These are phyloP conservation scores for Taphrorychus bicolor DNA, from an alignment of 2,888 invertebrate genomes.

Conservation along the genomic window DNA sequence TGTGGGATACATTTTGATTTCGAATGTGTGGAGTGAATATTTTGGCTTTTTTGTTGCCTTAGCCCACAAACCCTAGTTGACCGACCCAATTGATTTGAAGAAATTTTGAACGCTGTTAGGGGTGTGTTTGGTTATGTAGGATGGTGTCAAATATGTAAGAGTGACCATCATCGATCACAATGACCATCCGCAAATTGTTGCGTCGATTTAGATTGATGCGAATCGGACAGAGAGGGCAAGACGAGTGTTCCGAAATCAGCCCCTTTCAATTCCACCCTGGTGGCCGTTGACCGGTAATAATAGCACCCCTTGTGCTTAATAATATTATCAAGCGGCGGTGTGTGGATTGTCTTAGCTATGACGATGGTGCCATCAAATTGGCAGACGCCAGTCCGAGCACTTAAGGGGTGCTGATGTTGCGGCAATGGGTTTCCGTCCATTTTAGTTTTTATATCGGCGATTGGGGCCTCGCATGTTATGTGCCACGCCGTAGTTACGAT, in stretches of 20 bases:
- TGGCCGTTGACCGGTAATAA: slow-evolving; percentile 51
- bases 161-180: slow-evolving; percentile 8
- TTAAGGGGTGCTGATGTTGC: slow-evolving; percentile 49
- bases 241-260: slow-evolving; percentile 25
- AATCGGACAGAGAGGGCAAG: slow-evolving; percentile 30
- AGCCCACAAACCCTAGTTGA: too few species aligned
- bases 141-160: slow-evolving; percentile 32
- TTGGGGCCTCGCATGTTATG: slow-evolving; percentile 43
- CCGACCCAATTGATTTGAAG: too few species aligned
- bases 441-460: slow-evolving; percentile 43
- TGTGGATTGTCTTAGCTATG: slow-evolving; percentile 53
- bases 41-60: too few species aligned
- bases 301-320: slow-evolving; percentile 51
- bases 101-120: neutral
- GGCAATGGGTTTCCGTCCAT: slow-evolving; percentile 49
- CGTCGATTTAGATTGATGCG: slow-evolving; percentile 40
- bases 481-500: slow-evolving; percentile 50
- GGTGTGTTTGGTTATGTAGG: slow-evolving; percentile 21
- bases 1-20: neutral
- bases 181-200: slow-evolving; percentile 37
- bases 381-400: slow-evolving; percentile 52
- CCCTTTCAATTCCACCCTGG: slow-evolving; percentile 45
- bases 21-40: too few species aligned
- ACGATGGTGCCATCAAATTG: slow-evolving; percentile 51
- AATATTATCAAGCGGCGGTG: slow-evolving; percentile 51